phyloP scores from a whole-genome alignment of 2,797 vertebrate species.

The Manis pentadactyla region DNA sequence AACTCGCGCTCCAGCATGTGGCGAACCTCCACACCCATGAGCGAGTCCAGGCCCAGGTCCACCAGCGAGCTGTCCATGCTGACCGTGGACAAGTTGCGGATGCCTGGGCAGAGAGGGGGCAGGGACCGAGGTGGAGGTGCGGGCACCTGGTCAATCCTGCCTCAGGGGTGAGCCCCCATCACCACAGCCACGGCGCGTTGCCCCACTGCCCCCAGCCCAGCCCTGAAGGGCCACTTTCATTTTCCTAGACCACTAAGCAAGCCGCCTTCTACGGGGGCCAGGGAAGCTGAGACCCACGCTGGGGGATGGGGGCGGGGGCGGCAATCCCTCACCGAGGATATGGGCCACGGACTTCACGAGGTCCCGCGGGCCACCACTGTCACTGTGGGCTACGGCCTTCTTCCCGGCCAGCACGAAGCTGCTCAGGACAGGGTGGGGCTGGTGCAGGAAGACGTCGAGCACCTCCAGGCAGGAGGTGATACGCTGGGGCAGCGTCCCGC shows the following conservation, averaged over 20 bases:
- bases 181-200: fast-evolving
- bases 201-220: not conserved
- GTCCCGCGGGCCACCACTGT: slow-evolving; percentile 87
- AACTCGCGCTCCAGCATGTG: slow-evolving; percentile 96
- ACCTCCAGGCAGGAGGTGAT: slow-evolving; percentile 96
- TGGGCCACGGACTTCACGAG: slow-evolving; percentile 94
- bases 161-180: not conserved
- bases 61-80: slow-evolving; percentile 93
- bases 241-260: fast-evolving
- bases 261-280: fast-evolving
- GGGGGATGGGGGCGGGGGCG: fast-evolving
- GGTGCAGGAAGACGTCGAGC: slow-evolving; percentile 94
- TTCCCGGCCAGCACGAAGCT: slow-evolving; percentile 97
- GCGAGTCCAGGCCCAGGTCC: slow-evolving; percentile 96
- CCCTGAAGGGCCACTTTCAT: fast-evolving
- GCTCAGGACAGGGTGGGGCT: slow-evolving; percentile 92
- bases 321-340: slow-evolving; percentile 91
- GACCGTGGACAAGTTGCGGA: slow-evolving; percentile 91
- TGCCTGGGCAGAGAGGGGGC: slow-evolving; percentile 86
- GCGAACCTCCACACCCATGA: slow-evolving; percentile 98
- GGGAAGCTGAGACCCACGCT: not conserved
- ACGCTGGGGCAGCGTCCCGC: slow-evolving; percentile 95
- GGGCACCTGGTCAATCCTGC: fast-evolving
- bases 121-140: fast-evolving
- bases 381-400: slow-evolving; percentile 80